phyloP scores from a whole-genome alignment of 2,888 invertebrate genomes.

The Sipunculus nudus region DNA sequence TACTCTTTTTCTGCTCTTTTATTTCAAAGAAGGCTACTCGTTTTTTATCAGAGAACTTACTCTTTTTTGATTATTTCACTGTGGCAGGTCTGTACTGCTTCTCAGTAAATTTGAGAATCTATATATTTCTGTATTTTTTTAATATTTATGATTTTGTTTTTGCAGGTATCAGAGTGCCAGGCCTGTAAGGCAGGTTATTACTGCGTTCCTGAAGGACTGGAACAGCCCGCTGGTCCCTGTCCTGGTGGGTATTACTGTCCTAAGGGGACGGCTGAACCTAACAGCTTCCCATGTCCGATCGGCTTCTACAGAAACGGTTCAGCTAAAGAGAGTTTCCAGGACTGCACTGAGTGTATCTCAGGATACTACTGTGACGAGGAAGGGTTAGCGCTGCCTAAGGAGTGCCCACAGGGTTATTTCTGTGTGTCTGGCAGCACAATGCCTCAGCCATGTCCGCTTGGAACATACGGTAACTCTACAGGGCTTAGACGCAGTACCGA shows the following conservation, averaged over 20 bases:
- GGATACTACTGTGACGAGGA: constrained; percentile 59
- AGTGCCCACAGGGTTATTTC: constrained; percentile 61
- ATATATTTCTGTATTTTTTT: no score
- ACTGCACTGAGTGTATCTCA: constrained; percentile 62
- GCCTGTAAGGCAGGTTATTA: constrained; percentile 59
- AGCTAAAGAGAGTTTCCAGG: constrained; percentile 60
- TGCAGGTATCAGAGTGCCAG: constrained; percentile 55
- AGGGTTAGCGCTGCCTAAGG: constrained; percentile 56
- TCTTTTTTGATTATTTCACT: no score
- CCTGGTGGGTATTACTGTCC: constrained; percentile 64
- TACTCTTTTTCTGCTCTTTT: no score
- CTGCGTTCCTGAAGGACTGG: constrained; percentile 54
- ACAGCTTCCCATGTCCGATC: constrained; percentile 57
- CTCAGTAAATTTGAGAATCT: no score
- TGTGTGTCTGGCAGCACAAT: constrained; percentile 59
- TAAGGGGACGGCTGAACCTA: constrained; percentile 50
- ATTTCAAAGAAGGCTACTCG: no score
- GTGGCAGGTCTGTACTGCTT: no score
- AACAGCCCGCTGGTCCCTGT: constrained; percentile 51
- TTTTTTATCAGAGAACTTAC: no score
- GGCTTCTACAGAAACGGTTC: constrained; percentile 62
- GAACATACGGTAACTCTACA: constrained; percentile 62
- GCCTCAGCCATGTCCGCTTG: constrained; percentile 60
- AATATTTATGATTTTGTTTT: no score
- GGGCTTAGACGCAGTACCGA: constrained; percentile 50